Evolutionary conservation across 2,888 invertebrate species (phyloP), one percentile per base, ranked within the genome.

Genomic region (Pristionchus entomophagus): DNA sequence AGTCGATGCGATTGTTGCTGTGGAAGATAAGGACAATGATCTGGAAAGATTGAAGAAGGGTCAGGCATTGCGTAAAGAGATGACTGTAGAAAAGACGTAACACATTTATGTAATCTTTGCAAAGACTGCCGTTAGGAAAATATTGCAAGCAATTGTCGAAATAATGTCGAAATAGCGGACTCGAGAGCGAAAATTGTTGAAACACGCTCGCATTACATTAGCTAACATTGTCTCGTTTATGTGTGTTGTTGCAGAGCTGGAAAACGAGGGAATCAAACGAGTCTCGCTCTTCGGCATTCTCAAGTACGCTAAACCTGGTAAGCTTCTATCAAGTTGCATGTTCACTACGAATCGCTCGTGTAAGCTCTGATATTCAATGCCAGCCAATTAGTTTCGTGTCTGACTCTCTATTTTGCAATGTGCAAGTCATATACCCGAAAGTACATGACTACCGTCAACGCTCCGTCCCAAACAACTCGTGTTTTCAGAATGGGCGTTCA

Each of bases 221-320:
- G n/a, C n/a, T n/a, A n/a, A n/a, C n/a, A n/a, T n/a, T n/a, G n/a
- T n/a, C n/a, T n/a, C n/a, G n/a, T n/a, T n/a, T n/a, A n/a, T n/a
- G n/a, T n/a, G n/a, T n/a, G n/a, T n/a, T n/a, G n/a, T n/a, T 59
- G 8, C 59, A 78, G 78, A 78, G 45, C 78, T 78, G n/a, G 49
- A 78, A n/a, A 45, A 78, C 17, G 78, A 78, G 51, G 78, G 78
- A 22, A 38, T 78, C 6, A 10, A 19, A 22, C 41, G 78, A 26
- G 78, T 29, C 8, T 38, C 41, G 3, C 49, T 78, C n/a, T 51
- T 78, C 26, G 49, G n/a, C 8, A 78, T 78, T 35, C 35, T 38
- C 19, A 38, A 19, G 73, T 14, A 32, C 22, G 73, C 73, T 35
- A 73, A 29, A 35, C 32, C 32, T 8, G 45, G 45, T 45, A 45